phyloP scores from a whole-genome alignment of 2,888 invertebrate genomes.

The Diplazon laetatorius region DNA sequence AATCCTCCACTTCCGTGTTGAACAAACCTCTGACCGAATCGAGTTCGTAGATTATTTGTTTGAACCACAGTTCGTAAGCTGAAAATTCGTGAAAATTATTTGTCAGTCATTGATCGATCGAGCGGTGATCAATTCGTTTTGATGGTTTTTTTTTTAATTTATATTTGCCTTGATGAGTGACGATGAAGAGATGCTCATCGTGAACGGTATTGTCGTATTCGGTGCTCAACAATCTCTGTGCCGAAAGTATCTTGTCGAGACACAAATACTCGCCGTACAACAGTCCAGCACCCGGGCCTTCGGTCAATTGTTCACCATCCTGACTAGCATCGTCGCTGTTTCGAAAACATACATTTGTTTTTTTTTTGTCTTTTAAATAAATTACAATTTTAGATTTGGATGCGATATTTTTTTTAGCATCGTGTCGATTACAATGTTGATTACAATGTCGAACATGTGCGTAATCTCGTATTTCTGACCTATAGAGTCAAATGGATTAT shows the following conservation, averaged over 20 bases:
- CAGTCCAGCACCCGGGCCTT: conserved; percentile 90
- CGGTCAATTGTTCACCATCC: conserved; percentile 85
- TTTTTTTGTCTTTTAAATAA: too few relatives aligned
- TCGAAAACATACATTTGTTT: too few relatives aligned
- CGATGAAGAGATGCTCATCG: conserved; percentile 98
- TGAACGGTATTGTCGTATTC: conserved; percentile 90
- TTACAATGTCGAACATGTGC: too few relatives aligned
- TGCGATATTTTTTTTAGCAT: too few relatives aligned
- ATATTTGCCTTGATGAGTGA: conserved; percentile 96
- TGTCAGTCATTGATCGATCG: background rate
- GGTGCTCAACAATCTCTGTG: conserved; percentile 92
- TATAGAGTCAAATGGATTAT: conserved; percentile 1
- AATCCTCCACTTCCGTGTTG: conserved; percentile 78
- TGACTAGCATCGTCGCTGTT: conserved; percentile 76
- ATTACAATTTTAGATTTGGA: background rate
- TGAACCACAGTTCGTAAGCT: conserved; percentile 99
- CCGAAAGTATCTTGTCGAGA: conserved; percentile 92
- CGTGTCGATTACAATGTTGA: too few relatives aligned
- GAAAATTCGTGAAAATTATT: conserved; percentile 58
- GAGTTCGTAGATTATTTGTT: conserved; percentile 98
- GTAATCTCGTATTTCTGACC: conserved; percentile 21
- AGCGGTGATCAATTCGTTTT: background rate
- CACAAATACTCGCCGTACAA: conserved; percentile 95
- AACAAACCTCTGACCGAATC: conserved; percentile 95
- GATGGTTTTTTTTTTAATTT: background rate